Evolutionary conservation across 2,113 vertebrate genomes (phyloP), one percentile per base, ranked within the genome.

Genomic region (Dascyllus trimaculatus): DNA sequence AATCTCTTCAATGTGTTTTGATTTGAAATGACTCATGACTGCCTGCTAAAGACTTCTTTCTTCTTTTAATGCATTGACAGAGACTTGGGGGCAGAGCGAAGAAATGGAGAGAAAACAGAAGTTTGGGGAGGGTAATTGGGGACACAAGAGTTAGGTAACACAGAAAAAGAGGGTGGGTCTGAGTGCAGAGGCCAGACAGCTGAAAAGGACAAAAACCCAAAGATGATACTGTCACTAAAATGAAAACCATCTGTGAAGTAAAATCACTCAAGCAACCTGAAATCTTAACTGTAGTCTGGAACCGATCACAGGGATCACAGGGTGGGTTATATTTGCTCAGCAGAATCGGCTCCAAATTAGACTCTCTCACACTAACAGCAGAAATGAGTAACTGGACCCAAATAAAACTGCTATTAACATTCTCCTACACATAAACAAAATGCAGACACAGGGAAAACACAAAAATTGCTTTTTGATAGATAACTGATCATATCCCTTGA

Each of bases 191-290:
- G 65, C 76, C 59, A 82, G 56, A 81, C 71, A 78, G 62, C 49
- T 75, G 29, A 81, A 53, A 54, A 81, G 19, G 65, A 61, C 65
- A 63, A 67, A 64, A 84, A 86, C 76, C 67, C 53, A 52, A 81
- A 80, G 84, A 87, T 65, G 76, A 90, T 85, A 80, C 64, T 80
- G 69, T 85, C 67, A 58, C 78, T 61, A 35, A 88, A 91, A 93
- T 88, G 51, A 83, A 87, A 92, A 89, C 81, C 90, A 91, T 78
- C 86, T 91, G 90, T 14, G 48, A 62, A 57, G 56, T 61, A 52
- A 72, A 79, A 81, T 70, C 26, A 63, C 46, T 40, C 25, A 70
- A 69, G 87, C 78, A 71, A 49, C 57, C 38, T 0, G 0, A 66
- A 73, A 61, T 79, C 61, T 64, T 84, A 58, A n/a, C 22, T 19